Base-by-base conservation (phyloP, 1,140 invertebrate species). In the Diorhabda carinulata region DNA sequence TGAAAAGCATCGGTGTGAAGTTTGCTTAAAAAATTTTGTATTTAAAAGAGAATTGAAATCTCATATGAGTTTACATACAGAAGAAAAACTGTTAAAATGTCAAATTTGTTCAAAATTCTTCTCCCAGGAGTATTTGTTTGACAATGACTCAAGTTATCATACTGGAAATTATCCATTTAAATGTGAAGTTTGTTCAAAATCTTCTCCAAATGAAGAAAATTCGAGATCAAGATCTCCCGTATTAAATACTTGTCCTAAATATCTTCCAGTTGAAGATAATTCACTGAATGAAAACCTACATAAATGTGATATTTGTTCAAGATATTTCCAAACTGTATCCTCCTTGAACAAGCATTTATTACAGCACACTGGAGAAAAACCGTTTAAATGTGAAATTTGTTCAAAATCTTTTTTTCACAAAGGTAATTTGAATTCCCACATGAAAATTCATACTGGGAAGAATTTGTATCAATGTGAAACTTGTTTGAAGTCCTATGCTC, bases 11-110 rank as follows among this genome's bases (percentile, higher is more conserved):
- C 85, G 81, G 0, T 86, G 84, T 65, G 78, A 82, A n/a, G 75
- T 83, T 9, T 86, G 84, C 70, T 76, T 82, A 3, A 78, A 85
- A n/a, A 68, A 81, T 9, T 86, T 85, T 67, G 85, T 7, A 40
- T 10, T 8, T 6, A 52, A 43, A 10, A 43, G 8, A 41, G 10
- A 43, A 6, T 3, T 63, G 6, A 44, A n/a, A 10, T 10, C 8
- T 3, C 83, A 84, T 66, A 70, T 72, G 56, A 65, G 75, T 40
- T 73, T 68, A 0, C 91, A 92, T 81, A 91, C 89, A 43, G 91
- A 91, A 5, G 88, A 91, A 75, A 85, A 89, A 71, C 91, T 91
- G 0, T 92, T 91, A 78, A 85, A 86, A 73, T 92, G 91, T 78
- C 84, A 84, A 59, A 81, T 83, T 68, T 92, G 90, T 77, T 85